A percentile compares a stretch with the other conserved stretches of the same genome.
These are phyloP conservation scores for Rhinoptilus africanus DNA, from an alignment of 2,113 vertebrate genomes.

Conservation along the genomic window DNA sequence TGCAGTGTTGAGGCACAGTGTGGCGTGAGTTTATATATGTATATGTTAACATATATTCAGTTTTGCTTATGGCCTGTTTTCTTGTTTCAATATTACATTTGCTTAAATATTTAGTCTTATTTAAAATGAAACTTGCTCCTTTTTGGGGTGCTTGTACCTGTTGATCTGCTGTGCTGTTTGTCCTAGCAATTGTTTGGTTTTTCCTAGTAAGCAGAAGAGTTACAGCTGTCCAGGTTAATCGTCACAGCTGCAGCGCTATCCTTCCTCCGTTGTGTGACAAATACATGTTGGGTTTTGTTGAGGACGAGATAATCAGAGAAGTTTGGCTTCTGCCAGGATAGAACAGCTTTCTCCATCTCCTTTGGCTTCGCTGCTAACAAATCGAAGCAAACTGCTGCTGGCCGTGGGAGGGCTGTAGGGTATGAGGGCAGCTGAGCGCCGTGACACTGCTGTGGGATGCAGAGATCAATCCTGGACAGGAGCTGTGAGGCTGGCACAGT, in stretches of 20 bases:
- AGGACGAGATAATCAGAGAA: not conserved
- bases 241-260: not conserved
- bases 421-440: not conserved
- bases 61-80: not conserved
- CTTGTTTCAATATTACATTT: not conserved
- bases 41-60: not conserved
- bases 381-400: not conserved
- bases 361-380: not conserved
- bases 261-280: not conserved
- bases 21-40: not conserved
- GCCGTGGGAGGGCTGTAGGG: not conserved
- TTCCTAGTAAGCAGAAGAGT: not conserved
- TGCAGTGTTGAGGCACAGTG: not conserved
- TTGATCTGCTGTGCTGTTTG: not conserved
- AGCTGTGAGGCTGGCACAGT: fast-evolving
- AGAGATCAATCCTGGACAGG: not conserved
- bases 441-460: fast-evolving
- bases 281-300: not conserved
- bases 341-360: not conserved
- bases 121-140: not conserved
- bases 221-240: not conserved
- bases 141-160: not conserved
- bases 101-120: not conserved
- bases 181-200: not conserved
- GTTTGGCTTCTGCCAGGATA: not conserved